Evolutionary conservation across 2,888 invertebrate genomes (phyloP).

Genomic region (Agapetus fuscipes): DNA sequence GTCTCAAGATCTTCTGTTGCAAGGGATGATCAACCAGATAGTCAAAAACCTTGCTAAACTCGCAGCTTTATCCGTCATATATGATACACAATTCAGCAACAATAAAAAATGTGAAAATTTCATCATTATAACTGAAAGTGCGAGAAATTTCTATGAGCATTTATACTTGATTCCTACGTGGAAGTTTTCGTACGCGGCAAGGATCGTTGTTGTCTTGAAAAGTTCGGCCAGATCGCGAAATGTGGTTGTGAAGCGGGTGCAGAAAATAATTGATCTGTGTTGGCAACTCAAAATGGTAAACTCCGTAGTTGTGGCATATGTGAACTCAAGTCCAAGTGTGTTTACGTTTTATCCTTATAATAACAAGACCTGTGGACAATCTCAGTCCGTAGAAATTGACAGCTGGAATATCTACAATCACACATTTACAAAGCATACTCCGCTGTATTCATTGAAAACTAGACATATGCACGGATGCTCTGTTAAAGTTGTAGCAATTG

Average conservation of each 20-base stretch:
- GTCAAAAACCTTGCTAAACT: slow-evolving; percentile 4
- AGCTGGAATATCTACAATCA: slow-evolving; percentile 16
- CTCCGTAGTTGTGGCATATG: slow-evolving; percentile 5
- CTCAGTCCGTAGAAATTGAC: slow-evolving; percentile 8
- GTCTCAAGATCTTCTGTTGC: background rate
- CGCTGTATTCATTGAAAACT: slow-evolving; percentile 11
- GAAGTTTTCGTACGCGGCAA: slow-evolving; percentile 9
- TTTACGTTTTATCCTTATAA: slow-evolving; percentile 16
- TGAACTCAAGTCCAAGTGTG: slow-evolving; percentile 1
- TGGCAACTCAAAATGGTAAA: slow-evolving; percentile 15
- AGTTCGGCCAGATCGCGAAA: background rate
- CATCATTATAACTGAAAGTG: slow-evolving; percentile 12
- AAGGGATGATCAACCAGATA: background rate
- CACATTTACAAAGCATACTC: slow-evolving; percentile 5
- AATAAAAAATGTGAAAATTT: slow-evolving; percentile 9
- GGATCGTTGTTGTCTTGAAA: slow-evolving; percentile 13
- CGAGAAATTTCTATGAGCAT: slow-evolving; percentile 5
- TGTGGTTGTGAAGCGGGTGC: background rate
- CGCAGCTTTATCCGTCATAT: slow-evolving; percentile 5
- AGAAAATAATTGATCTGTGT: slow-evolving; percentile 13
- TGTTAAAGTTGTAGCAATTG: slow-evolving; percentile 6
- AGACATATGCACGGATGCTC: slow-evolving; percentile 10
- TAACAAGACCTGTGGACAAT: slow-evolving; percentile 4
- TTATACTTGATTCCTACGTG: slow-evolving; percentile 7
- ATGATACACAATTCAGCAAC: background rate